Percentiles rank a stretch among this genome's conserved stretches.
Evolutionary conservation across 2,113 vertebrate species (phyloP).

Genomic region (Zosterops japonicus): DNA sequence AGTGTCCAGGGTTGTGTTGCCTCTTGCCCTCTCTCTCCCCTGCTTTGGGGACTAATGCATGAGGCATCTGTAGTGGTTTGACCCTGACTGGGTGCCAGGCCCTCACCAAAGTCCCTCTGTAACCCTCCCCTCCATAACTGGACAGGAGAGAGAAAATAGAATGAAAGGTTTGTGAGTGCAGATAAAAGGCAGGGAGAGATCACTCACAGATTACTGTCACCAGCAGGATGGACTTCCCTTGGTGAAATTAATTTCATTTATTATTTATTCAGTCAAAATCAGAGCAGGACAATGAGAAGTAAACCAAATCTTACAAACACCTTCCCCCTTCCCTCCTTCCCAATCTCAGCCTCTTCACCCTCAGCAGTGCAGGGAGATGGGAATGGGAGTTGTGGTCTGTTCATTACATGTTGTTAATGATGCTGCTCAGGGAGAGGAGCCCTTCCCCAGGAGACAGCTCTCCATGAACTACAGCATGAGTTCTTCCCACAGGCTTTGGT

Average conservation of each 20-base stretch:
- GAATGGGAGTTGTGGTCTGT: background rate
- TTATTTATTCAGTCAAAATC: background rate
- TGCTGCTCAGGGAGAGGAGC: background rate
- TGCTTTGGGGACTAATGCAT: background rate
- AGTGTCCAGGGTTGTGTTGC: background rate
- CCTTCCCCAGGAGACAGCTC: background rate
- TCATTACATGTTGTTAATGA: background rate
- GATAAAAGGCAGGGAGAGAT: background rate
- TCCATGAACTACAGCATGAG: background rate
- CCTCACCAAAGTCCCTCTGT: background rate
- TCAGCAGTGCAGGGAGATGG: background rate
- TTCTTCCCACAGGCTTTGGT: background rate
- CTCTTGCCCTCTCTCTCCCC: background rate
- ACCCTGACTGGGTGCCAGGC: background rate
- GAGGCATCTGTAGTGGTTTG: background rate
- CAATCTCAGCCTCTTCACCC: background rate
- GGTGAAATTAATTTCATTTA: background rate
- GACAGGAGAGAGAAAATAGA: background rate
- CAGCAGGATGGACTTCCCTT: background rate
- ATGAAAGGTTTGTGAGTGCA: background rate
- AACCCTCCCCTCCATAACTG: background rate
- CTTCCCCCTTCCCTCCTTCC: background rate
- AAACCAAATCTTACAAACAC: background rate
- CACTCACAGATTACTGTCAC: background rate
- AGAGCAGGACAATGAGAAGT: background rate